phyloP scores from a whole-genome alignment of 1,140 invertebrate species.

The Bombus waltoni region DNA sequence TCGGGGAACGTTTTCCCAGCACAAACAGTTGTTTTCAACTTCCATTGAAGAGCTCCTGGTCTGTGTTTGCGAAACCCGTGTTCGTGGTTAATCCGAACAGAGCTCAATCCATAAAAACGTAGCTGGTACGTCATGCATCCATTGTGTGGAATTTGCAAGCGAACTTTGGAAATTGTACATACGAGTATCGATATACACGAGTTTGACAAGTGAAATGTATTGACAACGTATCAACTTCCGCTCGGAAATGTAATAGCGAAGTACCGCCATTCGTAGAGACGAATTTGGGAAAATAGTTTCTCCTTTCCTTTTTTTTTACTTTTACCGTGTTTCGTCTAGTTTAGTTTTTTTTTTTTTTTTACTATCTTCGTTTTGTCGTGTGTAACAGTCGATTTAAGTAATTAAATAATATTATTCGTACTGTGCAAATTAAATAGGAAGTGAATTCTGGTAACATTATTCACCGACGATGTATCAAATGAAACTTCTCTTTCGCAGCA shows the following conservation, averaged over 20 bases:
- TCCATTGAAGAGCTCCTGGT: slow-evolving; percentile 3
- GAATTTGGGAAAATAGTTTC: neutral
- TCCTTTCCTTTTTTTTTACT: no score
- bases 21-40: slow-evolving; percentile 17
- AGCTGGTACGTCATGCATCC: neutral
- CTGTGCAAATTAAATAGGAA: no score
- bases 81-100: slow-evolving; percentile 14
- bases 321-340: neutral
- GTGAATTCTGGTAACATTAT: no score
- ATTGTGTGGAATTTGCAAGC: neutral
- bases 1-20: neutral
- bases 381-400: neutral
- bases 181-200: neutral
- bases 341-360: neutral
- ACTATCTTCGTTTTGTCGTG: neutral
- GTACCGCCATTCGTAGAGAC: neutral
- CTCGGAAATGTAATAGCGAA: neutral
- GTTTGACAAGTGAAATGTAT: slow-evolving; percentile 5
- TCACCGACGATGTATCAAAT: no score
- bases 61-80: slow-evolving; percentile 15
- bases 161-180: slow-evolving; percentile 4
- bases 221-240: slow-evolving; percentile 21
- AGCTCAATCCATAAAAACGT: neutral
- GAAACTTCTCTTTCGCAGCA: no score
- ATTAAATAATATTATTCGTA: neutral